Evolutionary conservation across 1,140 invertebrate genomes (phyloP).

Genomic region (Hermatobates lingyangjiaoensis): DNA sequence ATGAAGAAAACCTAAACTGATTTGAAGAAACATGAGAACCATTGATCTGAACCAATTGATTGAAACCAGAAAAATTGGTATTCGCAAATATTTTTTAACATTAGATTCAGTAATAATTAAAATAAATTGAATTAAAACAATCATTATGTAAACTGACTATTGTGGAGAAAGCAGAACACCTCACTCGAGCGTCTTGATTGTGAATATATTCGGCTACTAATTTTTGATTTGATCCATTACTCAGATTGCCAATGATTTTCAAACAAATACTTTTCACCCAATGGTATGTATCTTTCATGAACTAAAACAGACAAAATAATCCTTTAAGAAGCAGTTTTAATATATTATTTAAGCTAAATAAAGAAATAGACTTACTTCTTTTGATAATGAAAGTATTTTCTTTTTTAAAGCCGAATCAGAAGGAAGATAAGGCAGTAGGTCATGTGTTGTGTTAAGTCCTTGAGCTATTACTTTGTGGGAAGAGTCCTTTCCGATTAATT

Average conservation of each 20-base stretch:
- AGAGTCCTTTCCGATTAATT: conserved; percentile 51
- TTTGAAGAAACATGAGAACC: too few relatives aligned
- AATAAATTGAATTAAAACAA: background rate
- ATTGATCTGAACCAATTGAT: too few relatives aligned
- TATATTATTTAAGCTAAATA: background rate
- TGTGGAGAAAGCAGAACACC: conserved; percentile 68
- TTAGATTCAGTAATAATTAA: background rate
- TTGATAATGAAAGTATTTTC: conserved; percentile 24
- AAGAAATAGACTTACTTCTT: conserved; percentile 19
- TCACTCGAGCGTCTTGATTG: conserved; percentile 75
- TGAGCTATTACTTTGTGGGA: conserved; percentile 66
- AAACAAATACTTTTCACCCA: conserved; percentile 60
- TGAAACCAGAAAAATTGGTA: too few relatives aligned
- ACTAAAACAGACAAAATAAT: conserved; percentile 17
- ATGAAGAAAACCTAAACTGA: too few relatives aligned
- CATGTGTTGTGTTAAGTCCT: conserved; percentile 46
- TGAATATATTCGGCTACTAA: conserved; percentile 60
- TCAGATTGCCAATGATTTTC: conserved; percentile 43
- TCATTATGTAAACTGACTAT: conserved; percentile 35
- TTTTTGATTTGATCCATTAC: conserved; percentile 35
- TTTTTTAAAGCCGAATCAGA: conserved; percentile 21
- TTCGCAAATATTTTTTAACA: too few relatives aligned
- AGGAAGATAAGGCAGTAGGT: conserved; percentile 30
- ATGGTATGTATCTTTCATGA: conserved; percentile 51
- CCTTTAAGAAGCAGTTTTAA: background rate